Evolutionary conservation across 2,888 invertebrate genomes (phyloP), one percentile per base, ranked within the genome.

Genomic region (Noctuana brunneofusca): DNA sequence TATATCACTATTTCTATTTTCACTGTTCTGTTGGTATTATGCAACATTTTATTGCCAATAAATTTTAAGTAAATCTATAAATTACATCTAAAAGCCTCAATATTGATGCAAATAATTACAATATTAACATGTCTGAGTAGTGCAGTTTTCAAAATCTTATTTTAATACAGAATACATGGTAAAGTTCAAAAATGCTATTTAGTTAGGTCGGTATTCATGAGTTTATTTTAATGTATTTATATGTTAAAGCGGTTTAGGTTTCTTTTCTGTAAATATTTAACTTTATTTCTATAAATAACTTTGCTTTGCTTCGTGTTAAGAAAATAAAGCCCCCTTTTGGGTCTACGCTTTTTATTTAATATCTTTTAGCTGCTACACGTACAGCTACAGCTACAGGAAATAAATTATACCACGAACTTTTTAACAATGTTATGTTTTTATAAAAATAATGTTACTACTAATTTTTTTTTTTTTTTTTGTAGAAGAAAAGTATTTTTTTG

Each of bases 41-140:
- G 58, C 58, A n/a, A 38, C 38, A 49, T 53, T 41, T 12, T 11
- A 50, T 52, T 27, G 48, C 58, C 24, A 50, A 50, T 56, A 18
- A 20, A 38, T 38, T 38, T 53, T 43, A 57, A 46, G 14, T 59
- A 12, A 48, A 11, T 9, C 59, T 59, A 65, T 38, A 38, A 55
- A 55, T 55, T 43, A 54, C 8, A 43, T 16, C 55, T 54, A 54
- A 54, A 38, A 54, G 55, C 55, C 55, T 55, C 55, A 55, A 55
- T 55, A 43, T 43, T 43, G 55, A 55, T 27, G 43, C 55, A 43
- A 20, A 14, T 8, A 38, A 54, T 24, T 24, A 24, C 41, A 54
- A 41, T 43, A 55, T 38, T 38, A 54, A 35, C 22, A 24, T 41
- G 12, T n/a, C n/a, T 3, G 12, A 35, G 12, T 35, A 35, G 12